A percentile compares a stretch with the other conserved stretches of the same genome.
Conservation (phyloP, 2,797 vertebrate species). For the Sebastes nivosus region DNA sequence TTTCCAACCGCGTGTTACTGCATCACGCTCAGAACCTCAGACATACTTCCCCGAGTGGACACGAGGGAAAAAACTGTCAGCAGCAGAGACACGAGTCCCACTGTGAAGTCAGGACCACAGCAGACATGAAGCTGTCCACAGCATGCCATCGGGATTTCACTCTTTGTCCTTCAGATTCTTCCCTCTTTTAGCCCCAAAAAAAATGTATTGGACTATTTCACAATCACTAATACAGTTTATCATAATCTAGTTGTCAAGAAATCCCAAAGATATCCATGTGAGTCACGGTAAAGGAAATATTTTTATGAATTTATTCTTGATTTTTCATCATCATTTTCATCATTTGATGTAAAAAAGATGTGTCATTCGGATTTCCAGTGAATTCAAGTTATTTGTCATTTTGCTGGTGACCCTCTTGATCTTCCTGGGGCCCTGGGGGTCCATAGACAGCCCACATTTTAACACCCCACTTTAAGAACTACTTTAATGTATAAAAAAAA, state of each 20-base stretch:
- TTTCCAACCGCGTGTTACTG: background rate
- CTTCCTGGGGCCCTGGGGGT: background rate
- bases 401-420: slow-evolving; percentile 5
- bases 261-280: background rate
- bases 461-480: background rate
- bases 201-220: slow-evolving; percentile 6
- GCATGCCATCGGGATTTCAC: slow-evolving; percentile 66
- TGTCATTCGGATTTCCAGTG: background rate
- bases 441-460: background rate
- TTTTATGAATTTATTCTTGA: background rate
- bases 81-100: slow-evolving; percentile 65
- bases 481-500: background rate
- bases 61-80: slow-evolving; percentile 59
- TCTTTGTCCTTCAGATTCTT: slow-evolving; percentile 69
- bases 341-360: background rate
- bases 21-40: slow-evolving; percentile 12
- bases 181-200: slow-evolving; percentile 32
- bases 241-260: background rate
- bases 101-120: slow-evolving; percentile 77
- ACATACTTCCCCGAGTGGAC: slow-evolving; percentile 53
- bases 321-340: background rate
- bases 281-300: too few relatives aligned
- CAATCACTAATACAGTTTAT: slow-evolving; percentile 10
- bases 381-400: background rate
- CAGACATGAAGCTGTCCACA: slow-evolving; percentile 78